Evolutionary conservation across 2,113 vertebrate species (phyloP).

Genomic region (Mustelus asterias): DNA sequence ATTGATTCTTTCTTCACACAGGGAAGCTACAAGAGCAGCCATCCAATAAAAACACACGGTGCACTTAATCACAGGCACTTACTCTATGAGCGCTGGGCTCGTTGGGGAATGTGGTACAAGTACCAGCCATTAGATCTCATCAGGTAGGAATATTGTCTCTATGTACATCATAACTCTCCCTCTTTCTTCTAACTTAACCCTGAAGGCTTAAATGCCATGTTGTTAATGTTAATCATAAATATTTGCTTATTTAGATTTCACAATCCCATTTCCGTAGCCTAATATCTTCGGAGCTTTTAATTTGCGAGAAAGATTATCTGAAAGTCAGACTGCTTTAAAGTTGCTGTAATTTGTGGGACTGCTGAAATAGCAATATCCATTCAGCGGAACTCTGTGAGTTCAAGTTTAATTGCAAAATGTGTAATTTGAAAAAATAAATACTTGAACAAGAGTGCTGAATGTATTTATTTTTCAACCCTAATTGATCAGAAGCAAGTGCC

Average conservation of each 20-base stretch:
- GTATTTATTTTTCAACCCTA: not conserved
- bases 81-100: slow-evolving; percentile 93
- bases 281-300: not conserved
- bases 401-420: not conserved
- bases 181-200: not conserved
- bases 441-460: not conserved
- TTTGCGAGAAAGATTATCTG: not conserved
- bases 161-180: not conserved
- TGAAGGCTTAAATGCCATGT: not conserved
- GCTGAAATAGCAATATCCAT: not conserved
- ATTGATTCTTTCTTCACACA: slow-evolving; percentile 43
- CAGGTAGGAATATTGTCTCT: slow-evolving; percentile 60
- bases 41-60: slow-evolving; percentile 89
- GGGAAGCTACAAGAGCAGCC: slow-evolving; percentile 91
- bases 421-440: not conserved
- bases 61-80: slow-evolving; percentile 93
- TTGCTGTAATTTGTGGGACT: not conserved
- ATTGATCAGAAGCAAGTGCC: not conserved
- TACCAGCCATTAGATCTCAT: slow-evolving; percentile 96
- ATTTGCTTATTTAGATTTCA: not conserved
- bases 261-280: not conserved
- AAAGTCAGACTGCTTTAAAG: not conserved
- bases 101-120: slow-evolving; percentile 99
- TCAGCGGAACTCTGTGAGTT: not conserved
- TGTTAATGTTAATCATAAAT: not conserved